Percentiles rank a stretch among this genome's conserved stretches.
These are phyloP conservation scores for Potamilus streckersoni DNA, from an alignment of 1,140 invertebrate species.

Conservation along the genomic window DNA sequence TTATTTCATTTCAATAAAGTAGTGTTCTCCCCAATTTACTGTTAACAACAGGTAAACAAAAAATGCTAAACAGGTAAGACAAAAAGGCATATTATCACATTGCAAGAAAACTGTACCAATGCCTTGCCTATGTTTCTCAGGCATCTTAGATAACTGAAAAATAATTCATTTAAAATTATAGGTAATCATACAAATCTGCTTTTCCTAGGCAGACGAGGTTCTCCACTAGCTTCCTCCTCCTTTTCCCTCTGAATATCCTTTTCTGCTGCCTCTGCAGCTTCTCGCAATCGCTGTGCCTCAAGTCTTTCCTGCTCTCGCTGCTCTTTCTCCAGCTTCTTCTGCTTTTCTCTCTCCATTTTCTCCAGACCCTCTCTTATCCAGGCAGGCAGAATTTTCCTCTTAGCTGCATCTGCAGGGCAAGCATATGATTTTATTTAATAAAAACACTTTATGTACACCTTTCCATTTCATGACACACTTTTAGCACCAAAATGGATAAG, in stretches of 20 bases:
- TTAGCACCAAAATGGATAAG: too few relatives aligned
- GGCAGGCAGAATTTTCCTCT: conserved; percentile 89
- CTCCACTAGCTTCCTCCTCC: conserved; percentile 66
- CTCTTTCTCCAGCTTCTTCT: conserved; percentile 82
- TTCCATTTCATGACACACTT: too few relatives aligned
- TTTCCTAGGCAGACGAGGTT: conserved; percentile 75
- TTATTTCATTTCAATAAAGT: too few relatives aligned
- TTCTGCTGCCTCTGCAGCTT: conserved; percentile 71
- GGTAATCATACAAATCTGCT: conserved; percentile 84
- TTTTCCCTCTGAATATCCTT: conserved; percentile 62
- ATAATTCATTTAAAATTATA: too few relatives aligned
- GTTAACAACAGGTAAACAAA: too few relatives aligned
- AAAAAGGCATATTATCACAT: too few relatives aligned
- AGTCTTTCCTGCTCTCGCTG: conserved; percentile 44
- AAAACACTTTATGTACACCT: too few relatives aligned
- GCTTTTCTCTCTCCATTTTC: conserved; percentile 97
- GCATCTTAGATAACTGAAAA: too few relatives aligned
- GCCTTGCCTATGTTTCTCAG: too few relatives aligned
- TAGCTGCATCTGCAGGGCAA: conserved; percentile 80
- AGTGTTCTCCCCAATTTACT: too few relatives aligned
- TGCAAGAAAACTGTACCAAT: too few relatives aligned
- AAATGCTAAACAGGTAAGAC: too few relatives aligned
- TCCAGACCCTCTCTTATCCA: conserved; percentile 97
- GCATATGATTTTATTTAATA: neutral
- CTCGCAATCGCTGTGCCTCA: conserved; percentile 42